These are phyloP conservation scores for Catonia carolina DNA, from an alignment of 2,888 invertebrate genomes.

Conservation along the genomic window DNA sequence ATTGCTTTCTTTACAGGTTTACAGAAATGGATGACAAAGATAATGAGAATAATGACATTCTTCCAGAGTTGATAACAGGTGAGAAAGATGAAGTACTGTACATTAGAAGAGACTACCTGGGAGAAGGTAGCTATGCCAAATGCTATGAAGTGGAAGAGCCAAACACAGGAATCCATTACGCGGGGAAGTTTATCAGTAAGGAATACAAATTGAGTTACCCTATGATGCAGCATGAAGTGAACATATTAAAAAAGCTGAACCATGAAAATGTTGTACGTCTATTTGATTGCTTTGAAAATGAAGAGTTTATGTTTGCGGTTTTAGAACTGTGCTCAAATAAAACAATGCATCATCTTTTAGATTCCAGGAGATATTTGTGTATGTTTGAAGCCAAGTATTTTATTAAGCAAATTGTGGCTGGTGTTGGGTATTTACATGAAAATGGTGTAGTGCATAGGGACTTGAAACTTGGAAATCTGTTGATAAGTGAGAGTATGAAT, in stretches of 20 bases:
- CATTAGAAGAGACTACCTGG: too few relatives aligned
- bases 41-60: too few relatives aligned
- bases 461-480: constrained; percentile 19
- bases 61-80: too few relatives aligned
- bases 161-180: too few relatives aligned
- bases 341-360: constrained; percentile 14
- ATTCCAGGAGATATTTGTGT: constrained; percentile 5
- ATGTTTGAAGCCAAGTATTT: constrained; percentile 17
- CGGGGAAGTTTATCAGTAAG: too few relatives aligned
- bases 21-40: too few relatives aligned
- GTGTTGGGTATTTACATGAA: constrained; percentile 15
- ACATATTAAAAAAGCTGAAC: constrained; percentile 8
- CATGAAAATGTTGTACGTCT: constrained; percentile 16
- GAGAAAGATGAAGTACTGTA: too few relatives aligned
- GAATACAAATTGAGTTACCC: too few relatives aligned
- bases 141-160: too few relatives aligned
- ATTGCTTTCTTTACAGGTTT: too few relatives aligned
- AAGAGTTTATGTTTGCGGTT: constrained; percentile 8
- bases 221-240: constrained; percentile 14
- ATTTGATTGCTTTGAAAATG: constrained; percentile 3
- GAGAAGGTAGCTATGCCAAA: too few relatives aligned
- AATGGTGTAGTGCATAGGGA: constrained; percentile 18
- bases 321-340: constrained; percentile 16
- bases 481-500: constrained; percentile 7
- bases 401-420: constrained; percentile 16